Base-by-base conservation (phyloP, 2,888 invertebrate genomes). In the Clusia tigrina region DNA sequence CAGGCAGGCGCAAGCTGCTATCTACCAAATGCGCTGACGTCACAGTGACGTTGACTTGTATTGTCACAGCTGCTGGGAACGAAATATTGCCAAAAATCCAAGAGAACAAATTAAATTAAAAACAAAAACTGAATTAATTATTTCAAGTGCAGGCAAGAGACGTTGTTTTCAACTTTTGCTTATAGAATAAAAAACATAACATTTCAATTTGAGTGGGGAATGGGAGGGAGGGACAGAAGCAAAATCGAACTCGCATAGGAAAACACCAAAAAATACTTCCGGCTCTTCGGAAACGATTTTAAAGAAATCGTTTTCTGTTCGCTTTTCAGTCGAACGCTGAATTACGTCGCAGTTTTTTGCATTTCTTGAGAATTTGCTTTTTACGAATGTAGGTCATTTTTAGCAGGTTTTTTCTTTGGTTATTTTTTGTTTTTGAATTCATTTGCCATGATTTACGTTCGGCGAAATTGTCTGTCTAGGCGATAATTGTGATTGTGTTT, bases 311-410 rank as follows among this genome's bases (percentile, higher is more conserved):
- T 9, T 32, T 32, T 32, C 32, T n/a, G n/a, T n/a, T n/a, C 17
- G 18, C 42, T 42, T 42, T 5, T 1, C n/a, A 42, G 42, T 51
- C 51, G 17, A 9, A n/a, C 9, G 9, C n/a, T 18, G 26, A 53
- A 22, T 38, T 58, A 17, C 48, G 58, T 26, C 51, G 58, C 58
- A 51, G 22, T 25, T 26, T 26, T 58, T 26, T 26, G n/a, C n/a
- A n/a, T n/a, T n/a, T n/a, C n/a, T n/a, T n/a, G n/a, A 42, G n/a
- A 42, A 42, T 42, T 42, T 42, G 6, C 20, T 20, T 48, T 32
- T 48, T 48, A 15, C 48, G 52, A 60, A 64, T 61, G 25, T 64
- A 51, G 64, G 64, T 61, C 64, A 64, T 61, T 46, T 56, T 52
- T 38, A 37, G 53, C 26, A 15, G 52, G 25, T 48, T 51, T n/a